Evolutionary conservation across 53 echinoderm and acorn worm species (phyloP).

Genomic region (Temnopleurus reevesii): DNA sequence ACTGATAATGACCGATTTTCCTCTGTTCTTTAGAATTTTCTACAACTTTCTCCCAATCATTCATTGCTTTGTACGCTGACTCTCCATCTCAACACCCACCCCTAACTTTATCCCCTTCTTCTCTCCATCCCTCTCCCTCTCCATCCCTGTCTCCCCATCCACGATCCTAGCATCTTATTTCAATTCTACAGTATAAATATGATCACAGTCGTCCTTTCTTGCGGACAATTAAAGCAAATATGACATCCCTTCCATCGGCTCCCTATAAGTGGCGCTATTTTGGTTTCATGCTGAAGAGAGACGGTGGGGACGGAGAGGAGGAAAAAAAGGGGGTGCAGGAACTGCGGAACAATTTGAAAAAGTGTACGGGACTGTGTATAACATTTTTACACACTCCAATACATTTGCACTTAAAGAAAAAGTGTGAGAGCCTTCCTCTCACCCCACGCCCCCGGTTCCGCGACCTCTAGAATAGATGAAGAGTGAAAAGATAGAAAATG

Average conservation of each 20-base stretch:
- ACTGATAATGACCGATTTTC: too few species aligned
- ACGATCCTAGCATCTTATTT: not conserved
- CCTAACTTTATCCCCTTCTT: not conserved
- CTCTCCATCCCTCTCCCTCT: not conserved
- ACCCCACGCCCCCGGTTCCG: too few species aligned
- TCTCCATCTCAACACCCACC: not conserved
- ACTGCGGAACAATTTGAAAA: too few species aligned
- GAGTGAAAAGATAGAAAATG: too few species aligned
- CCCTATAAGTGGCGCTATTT: slow-evolving; percentile 14
- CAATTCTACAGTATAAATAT: not conserved
- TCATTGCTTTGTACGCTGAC: too few species aligned
- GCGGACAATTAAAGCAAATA: not conserved
- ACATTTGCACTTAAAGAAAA: too few species aligned
- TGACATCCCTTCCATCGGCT: not conserved
- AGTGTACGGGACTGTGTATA: too few species aligned
- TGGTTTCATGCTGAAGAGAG: not conserved
- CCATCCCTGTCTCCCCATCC: not conserved
- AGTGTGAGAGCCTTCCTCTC: too few species aligned
- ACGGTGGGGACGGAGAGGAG: not conserved
- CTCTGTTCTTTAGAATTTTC: too few species aligned
- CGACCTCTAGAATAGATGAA: too few species aligned
- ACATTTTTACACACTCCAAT: too few species aligned
- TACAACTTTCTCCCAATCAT: too few species aligned
- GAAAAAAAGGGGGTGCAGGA: not conserved
- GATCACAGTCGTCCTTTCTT: not conserved